Conservation (phyloP, 2,113 vertebrate genomes). For the Forbesichthys agassizii region DNA sequence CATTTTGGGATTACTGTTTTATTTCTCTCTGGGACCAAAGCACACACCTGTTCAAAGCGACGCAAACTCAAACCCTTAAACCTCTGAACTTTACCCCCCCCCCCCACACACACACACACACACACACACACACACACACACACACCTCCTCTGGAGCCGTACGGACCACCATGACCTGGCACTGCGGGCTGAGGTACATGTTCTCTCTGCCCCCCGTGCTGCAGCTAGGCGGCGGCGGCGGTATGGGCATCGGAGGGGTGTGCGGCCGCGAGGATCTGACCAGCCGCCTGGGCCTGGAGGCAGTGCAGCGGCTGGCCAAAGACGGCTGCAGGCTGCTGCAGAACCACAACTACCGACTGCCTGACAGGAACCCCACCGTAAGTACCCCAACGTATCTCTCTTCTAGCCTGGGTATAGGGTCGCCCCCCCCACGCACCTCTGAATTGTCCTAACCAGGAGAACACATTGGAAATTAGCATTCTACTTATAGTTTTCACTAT, state of each 20-base stretch:
- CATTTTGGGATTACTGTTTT: constrained; percentile 30
- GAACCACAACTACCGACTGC: constrained; percentile 81
- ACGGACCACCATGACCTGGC: constrained; percentile 86
- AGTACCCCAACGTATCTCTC: constrained; percentile 44
- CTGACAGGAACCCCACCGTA: constrained; percentile 84
- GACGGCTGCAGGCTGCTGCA: constrained; percentile 90
- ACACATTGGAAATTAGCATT: too few species aligned
- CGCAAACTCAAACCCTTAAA: background rate
- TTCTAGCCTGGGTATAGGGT: too few species aligned
- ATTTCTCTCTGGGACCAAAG: constrained; percentile 3
- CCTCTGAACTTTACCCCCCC: background rate
- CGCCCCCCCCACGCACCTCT: too few species aligned
- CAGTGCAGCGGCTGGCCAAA: constrained; percentile 90
- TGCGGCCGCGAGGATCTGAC: constrained; percentile 89
- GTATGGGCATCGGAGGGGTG: constrained; percentile 72
- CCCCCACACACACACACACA: background rate
- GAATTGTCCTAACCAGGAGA: too few species aligned
- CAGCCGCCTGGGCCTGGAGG: constrained; percentile 80
- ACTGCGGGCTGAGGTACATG: constrained; percentile 92
- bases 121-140: background rate
- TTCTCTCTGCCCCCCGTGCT: constrained; percentile 90
- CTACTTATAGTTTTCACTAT: too few species aligned
- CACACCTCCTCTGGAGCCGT: background rate
- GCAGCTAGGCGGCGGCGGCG: constrained; percentile 80
- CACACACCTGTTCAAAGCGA: constrained; percentile 15